Conservation (phyloP, 2,888 invertebrate genomes). For the Tipula helvola region DNA sequence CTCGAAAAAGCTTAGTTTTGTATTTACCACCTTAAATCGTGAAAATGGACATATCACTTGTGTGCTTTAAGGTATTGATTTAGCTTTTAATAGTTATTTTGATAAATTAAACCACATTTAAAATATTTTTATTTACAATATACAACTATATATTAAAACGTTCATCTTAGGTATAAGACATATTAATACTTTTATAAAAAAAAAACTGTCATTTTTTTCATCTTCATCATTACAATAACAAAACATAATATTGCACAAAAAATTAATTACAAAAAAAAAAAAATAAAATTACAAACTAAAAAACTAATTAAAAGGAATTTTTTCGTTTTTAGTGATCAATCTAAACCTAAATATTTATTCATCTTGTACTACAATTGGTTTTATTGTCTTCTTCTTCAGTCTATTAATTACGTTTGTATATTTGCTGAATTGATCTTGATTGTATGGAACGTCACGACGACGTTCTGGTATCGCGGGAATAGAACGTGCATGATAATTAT, state of each 20-base stretch:
- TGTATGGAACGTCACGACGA: conserved; percentile 14
- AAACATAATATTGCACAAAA: not conserved
- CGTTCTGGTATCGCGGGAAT: conserved; percentile 7
- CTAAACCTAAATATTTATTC: not conserved
- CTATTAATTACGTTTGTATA: conserved; percentile 15
- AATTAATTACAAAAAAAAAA: not conserved
- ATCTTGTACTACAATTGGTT: not conserved
- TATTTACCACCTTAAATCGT: no score
- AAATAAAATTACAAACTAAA: not conserved
- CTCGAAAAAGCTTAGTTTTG: no score
- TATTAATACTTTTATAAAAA: not conserved
- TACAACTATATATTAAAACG: not conserved
- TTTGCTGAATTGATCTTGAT: conserved; percentile 17
- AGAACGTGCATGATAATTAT: conserved; percentile 30
- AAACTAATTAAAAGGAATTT: not conserved
- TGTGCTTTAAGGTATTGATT: no score
- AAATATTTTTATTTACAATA: not conserved
- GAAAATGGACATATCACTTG: no score
- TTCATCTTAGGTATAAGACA: not conserved
- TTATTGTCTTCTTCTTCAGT: conserved; percentile 11
- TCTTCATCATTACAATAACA: not conserved
- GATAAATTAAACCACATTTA: not conserved
- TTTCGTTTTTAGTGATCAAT: not conserved
- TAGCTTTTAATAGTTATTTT: no score
- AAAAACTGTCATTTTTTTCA: not conserved